Base-by-base conservation (phyloP, 2,888 invertebrate species). In the Notocelia uddmanniana region DNA sequence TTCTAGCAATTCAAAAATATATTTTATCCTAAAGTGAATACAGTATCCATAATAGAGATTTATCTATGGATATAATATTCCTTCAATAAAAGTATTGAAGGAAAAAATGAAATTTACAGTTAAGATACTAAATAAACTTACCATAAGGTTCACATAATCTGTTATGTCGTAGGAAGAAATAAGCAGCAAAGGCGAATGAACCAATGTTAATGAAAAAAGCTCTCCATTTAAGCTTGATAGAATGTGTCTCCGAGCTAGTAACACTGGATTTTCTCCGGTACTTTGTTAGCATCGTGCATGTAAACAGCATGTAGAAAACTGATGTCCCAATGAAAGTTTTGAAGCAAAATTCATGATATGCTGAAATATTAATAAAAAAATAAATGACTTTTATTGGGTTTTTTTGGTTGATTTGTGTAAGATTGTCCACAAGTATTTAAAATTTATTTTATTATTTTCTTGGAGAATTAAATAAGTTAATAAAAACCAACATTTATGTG, bases 111-210 rank as follows among this genome's bases (percentile, higher is more conserved):
- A n/a, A n/a, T n/a, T n/a, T n/a, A n/a, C n/a, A n/a, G n/a, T n/a
- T n/a, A n/a, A n/a, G n/a, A 45, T 3, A 11, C 2, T 13, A 23
- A 58, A 45, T 31, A 1, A 62, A 79, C 95, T 96, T 95, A 98
- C 98, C 96, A 87, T 98, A 97, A 55, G 98, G 96, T 94, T 99
- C 99, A 92, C 99, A 99, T 78, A 96, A 95, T 26, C 95, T 95
- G 89, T 99, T 99, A 88, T 99, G 99, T 77, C 99, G 95, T 81
- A 97, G 94, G 86, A 98, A 99, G 85, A 97, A 97, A 88, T 98
- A 99, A 62, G 96, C 96, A 50, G 98, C 98, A 78, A 96, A 88
- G 52, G 96, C 85, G 90, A 98, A 97, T 74, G 96, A 96, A 41
- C 94, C 83, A 58, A 97, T 90, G 90, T 98, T 98, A 62, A 96